A percentile compares a stretch with the other conserved stretches of the same genome.
phyloP scores from a whole-genome alignment of 2,888 invertebrate species.

The Chymomyza fuscimana region DNA sequence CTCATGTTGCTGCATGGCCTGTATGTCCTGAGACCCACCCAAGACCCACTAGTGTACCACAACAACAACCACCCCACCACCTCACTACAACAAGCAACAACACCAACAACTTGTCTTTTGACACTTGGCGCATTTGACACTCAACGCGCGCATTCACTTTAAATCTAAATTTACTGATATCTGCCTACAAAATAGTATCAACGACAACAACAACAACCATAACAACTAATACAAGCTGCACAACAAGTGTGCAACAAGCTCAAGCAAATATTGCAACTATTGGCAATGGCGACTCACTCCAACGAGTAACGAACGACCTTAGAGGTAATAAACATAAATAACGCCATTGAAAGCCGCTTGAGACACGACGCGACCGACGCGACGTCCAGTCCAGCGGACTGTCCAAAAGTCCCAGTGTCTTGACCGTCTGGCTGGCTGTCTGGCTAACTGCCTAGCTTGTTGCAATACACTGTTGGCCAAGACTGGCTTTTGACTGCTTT shows the following conservation, averaged over 20 bases:
- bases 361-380: conserved; percentile 31
- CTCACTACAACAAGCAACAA: neutral
- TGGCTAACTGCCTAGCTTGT: conserved; percentile 40
- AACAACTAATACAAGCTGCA: conserved; percentile 22
- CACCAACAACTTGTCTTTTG: conserved; percentile 64
- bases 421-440: conserved; percentile 12
- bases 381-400: conserved; percentile 31
- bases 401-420: conserved; percentile 15
- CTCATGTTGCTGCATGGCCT: neutral
- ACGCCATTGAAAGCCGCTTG: conserved; percentile 73
- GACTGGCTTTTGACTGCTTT: neutral
- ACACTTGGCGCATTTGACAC: conserved; percentile 74
- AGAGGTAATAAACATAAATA: conserved; percentile 76
- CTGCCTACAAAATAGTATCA: conserved; percentile 75
- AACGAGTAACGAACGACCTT: conserved; percentile 74
- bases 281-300: conserved; percentile 29
- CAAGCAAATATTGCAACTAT: conserved; percentile 23
- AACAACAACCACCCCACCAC: conserved; percentile 17
- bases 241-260: conserved; percentile 31
- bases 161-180: conserved; percentile 76
- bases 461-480: conserved; percentile 20
- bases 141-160: conserved; percentile 76
- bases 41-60: conserved; percentile 5
- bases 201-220: conserved; percentile 67
- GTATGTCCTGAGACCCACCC: conserved; percentile 1